A percentile compares a stretch with the other conserved stretches of the same genome.
phyloP scores from a whole-genome alignment of 2,113 vertebrate genomes.

The Cheirogaleus medius region DNA sequence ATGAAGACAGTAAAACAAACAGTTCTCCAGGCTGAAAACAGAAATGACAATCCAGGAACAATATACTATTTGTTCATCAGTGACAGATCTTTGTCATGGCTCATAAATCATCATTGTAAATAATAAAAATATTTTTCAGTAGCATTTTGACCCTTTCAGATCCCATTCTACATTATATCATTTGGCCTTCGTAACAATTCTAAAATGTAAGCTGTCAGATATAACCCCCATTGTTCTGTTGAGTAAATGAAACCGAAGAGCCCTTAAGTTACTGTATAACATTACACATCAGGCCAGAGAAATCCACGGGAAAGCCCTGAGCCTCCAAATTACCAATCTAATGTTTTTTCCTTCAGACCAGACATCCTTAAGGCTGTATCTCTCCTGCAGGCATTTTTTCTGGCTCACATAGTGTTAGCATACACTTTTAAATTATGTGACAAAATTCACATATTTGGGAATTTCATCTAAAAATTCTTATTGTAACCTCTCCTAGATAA shows the following conservation, averaged over 20 bases:
- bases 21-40: neutral
- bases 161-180: neutral
- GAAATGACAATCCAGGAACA: neutral
- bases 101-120: conserved; percentile 41
- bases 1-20: conserved; percentile 47
- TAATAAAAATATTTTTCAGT: conserved; percentile 24
- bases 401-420: neutral
- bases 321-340: neutral
- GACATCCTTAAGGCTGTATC: neutral
- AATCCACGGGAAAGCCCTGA: neutral
- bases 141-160: neutral
- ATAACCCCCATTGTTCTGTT: neutral
- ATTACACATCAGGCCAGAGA: neutral
- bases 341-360: neutral
- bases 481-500: neutral
- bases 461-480: neutral
- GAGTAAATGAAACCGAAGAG: neutral
- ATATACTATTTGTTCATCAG: conserved; percentile 16
- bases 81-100: conserved; percentile 22
- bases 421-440: neutral
- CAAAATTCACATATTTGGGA: neutral
- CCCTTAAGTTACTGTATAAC: neutral
- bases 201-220: neutral
- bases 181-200: neutral
- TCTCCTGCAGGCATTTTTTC: neutral